Percentiles rank a stretch among this genome's conserved stretches.
Evolutionary conservation across 2,113 vertebrate genomes (phyloP).

Genomic region (Leucosticte australis): DNA sequence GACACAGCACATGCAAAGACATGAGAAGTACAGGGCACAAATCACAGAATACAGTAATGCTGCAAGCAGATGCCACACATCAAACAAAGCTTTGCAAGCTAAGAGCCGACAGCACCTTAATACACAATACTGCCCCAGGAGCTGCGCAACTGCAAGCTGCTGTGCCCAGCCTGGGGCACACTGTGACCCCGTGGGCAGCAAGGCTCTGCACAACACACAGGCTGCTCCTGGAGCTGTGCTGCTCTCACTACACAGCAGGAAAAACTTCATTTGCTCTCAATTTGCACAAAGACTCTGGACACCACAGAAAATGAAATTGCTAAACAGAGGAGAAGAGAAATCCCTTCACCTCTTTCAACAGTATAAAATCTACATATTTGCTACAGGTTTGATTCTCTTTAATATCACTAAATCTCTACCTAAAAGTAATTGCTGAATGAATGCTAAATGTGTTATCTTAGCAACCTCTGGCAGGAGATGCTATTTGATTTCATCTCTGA

Average conservation of each 20-base stretch:
- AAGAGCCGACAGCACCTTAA: background rate
- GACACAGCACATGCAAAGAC: conserved; percentile 47
- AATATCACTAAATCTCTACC: background rate
- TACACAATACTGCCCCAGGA: background rate
- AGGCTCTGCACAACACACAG: background rate
- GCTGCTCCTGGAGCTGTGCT: conserved; percentile 7
- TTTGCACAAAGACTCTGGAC: conserved; percentile 10
- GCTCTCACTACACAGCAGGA: background rate
- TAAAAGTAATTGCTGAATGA: conserved; percentile 23
- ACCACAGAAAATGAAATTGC: conserved; percentile 4
- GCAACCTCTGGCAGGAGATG: conserved; percentile 38
- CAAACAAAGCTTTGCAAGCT: conserved; percentile 43
- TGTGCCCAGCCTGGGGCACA: background rate
- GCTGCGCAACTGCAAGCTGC: background rate
- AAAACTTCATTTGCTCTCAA: background rate
- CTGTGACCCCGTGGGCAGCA: background rate
- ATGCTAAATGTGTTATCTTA: conserved; percentile 8
- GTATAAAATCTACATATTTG: background rate
- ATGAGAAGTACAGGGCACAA: conserved; percentile 43
- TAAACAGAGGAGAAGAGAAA: conserved; percentile 2
- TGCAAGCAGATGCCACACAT: conserved; percentile 58
- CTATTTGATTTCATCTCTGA: conserved; percentile 14
- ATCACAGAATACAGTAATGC: conserved; percentile 49
- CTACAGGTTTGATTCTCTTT: background rate
- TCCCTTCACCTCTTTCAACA: background rate